A percentile compares a stretch with the other conserved stretches of the same genome.
These are phyloP conservation scores for Rafetus swinhoei DNA, from an alignment of 2,113 vertebrate genomes.

Conservation along the genomic window DNA sequence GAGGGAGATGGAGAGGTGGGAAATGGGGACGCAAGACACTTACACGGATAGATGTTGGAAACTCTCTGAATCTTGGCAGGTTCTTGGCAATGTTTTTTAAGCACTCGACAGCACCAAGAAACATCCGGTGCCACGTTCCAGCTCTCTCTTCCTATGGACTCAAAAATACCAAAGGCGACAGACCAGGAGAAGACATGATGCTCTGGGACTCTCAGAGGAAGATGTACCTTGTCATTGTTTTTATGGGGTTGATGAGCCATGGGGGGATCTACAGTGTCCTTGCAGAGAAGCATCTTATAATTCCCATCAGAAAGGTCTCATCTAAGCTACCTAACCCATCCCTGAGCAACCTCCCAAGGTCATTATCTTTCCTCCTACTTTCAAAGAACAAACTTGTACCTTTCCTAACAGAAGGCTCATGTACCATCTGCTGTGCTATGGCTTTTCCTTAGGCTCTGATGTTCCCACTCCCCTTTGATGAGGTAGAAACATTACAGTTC, in stretches of 20 bases:
- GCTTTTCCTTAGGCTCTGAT: neutral
- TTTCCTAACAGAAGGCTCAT: neutral
- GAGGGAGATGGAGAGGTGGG: neutral
- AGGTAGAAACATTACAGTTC: rapidly evolving
- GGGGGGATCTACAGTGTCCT: neutral
- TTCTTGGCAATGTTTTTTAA: neutral
- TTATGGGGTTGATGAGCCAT: neutral
- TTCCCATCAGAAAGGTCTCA: neutral
- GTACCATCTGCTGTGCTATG: neutral
- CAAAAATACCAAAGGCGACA: neutral
- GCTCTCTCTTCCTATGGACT: neutral
- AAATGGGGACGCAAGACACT: neutral
- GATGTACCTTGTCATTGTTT: no score
- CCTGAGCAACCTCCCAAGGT: neutral
- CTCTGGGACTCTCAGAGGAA: neutral
- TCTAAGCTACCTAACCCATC: neutral
- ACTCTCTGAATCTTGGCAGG: neutral
- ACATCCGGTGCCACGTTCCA: neutral
- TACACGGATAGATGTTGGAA: neutral
- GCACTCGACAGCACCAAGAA: neutral
- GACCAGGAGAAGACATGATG: neutral
- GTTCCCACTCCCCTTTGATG: rapidly evolving
- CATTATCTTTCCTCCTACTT: neutral
- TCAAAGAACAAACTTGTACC: neutral
- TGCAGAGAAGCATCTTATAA: neutral